Evolutionary conservation across 2,888 invertebrate species (phyloP).

Genomic region (Rhodophaea formosa): DNA sequence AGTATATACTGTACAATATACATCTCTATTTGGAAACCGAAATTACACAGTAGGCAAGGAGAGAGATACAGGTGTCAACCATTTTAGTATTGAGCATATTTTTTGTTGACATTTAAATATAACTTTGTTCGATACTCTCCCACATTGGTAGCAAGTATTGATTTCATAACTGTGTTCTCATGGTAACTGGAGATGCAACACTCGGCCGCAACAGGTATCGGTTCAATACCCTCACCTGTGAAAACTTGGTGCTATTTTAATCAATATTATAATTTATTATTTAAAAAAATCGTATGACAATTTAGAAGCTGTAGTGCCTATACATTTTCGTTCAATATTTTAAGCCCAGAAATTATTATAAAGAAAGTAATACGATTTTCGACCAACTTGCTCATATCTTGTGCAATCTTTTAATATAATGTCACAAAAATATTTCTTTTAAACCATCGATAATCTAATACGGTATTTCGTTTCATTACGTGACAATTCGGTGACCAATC

Average conservation of each 20-base stretch:
- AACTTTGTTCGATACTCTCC: slow-evolving; percentile 27
- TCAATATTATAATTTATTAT: not conserved
- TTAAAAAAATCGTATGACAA: too few relatives aligned
- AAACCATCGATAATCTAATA: not conserved
- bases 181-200: slow-evolving; percentile 47
- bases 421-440: not conserved
- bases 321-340: too few relatives aligned
- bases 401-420: not conserved
- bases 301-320: too few relatives aligned
- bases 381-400: too few relatives aligned
- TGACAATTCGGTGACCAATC: slow-evolving; percentile 18
- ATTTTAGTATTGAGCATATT: too few relatives aligned
- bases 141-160: slow-evolving; percentile 36
- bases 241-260: slow-evolving; percentile 10
- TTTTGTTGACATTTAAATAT: too few relatives aligned
- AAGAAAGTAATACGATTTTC: too few relatives aligned
- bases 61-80: too few relatives aligned
- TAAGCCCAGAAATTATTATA: too few relatives aligned
- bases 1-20: too few relatives aligned
- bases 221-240: slow-evolving; percentile 32
- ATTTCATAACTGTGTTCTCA: slow-evolving; percentile 49
- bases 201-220: slow-evolving; percentile 38
- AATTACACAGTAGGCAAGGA: too few relatives aligned
- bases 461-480: slow-evolving; percentile 4
- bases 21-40: too few relatives aligned